Evolutionary conservation across 2,113 vertebrate genomes (phyloP).

Genomic region (Stictonetta naevosa): DNA sequence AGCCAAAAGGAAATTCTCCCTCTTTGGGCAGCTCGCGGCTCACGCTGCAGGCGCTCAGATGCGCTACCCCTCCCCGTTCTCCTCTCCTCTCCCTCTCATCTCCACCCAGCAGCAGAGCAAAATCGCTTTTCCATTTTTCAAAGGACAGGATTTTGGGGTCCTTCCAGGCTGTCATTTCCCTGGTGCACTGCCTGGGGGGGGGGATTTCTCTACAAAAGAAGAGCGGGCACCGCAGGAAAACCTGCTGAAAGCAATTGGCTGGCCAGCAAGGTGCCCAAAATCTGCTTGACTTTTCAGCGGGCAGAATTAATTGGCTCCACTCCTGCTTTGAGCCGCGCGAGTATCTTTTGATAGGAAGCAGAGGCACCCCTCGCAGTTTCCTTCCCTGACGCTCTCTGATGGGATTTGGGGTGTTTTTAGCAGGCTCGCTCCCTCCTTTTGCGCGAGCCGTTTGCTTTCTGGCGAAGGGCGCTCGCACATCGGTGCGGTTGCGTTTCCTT

Average conservation of each 20-base stretch:
- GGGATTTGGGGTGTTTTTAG: rapidly evolving
- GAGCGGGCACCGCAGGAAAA: background rate
- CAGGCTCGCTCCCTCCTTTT: rapidly evolving
- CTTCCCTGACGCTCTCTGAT: background rate
- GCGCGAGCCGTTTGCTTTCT: background rate
- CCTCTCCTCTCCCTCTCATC: background rate
- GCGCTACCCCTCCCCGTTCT: background rate
- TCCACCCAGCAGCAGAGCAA: background rate
- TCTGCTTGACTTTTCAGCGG: background rate
- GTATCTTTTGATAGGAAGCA: background rate
- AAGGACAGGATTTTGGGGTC: background rate
- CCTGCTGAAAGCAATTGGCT: background rate
- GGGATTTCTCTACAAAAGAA: background rate
- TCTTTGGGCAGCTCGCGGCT: background rate
- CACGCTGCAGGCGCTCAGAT: background rate
- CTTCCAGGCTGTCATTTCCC: background rate
- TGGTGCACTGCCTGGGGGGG: background rate
- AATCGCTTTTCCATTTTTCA: background rate
- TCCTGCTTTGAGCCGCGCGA: background rate
- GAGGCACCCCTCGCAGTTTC: background rate
- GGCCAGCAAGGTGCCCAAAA: background rate
- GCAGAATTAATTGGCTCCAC: background rate
- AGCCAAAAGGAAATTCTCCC: background rate
- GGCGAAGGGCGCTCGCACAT: background rate
- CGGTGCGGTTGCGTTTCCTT: background rate